These are phyloP conservation scores for Eremobia ochroleuca DNA, from an alignment of 2,888 invertebrate genomes.

Conservation along the genomic window DNA sequence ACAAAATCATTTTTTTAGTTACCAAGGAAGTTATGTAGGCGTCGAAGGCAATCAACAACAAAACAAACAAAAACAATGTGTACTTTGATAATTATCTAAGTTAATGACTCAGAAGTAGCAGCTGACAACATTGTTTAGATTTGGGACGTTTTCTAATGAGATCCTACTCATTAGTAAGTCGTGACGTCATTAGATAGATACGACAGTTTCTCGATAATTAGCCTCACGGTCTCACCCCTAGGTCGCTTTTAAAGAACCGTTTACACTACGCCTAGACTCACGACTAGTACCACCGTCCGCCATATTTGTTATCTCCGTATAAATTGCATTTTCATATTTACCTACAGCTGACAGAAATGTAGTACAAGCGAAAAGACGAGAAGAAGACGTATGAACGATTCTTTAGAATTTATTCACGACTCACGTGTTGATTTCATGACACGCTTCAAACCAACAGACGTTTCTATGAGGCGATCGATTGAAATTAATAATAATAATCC, in stretches of 20 bases:
- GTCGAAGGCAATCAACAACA: conserved; percentile 11
- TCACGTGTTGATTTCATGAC: background rate
- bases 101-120: conserved; percentile 13
- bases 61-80: conserved; percentile 21
- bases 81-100: conserved; percentile 13
- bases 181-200: conserved; percentile 31
- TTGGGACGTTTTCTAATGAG: conserved; percentile 27
- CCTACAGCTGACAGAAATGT: background rate
- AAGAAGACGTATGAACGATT: background rate
- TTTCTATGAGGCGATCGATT: conserved; percentile 2
- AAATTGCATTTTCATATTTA: background rate
- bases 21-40: background rate
- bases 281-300: no score
- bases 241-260: conserved; percentile 32
- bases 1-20: background rate
- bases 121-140: conserved; percentile 11
- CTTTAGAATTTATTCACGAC: background rate
- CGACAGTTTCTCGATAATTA: conserved; percentile 26
- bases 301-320: background rate
- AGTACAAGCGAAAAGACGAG: background rate
- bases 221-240: conserved; percentile 23
- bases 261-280: background rate
- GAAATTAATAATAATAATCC: background rate
- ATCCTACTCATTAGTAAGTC: conserved; percentile 28
- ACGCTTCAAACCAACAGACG: conserved; percentile 2